Percentiles rank a stretch among this genome's conserved stretches.
These are phyloP conservation scores for Sipunculus nudus DNA, from an alignment of 2,888 invertebrate genomes.

Conservation along the genomic window DNA sequence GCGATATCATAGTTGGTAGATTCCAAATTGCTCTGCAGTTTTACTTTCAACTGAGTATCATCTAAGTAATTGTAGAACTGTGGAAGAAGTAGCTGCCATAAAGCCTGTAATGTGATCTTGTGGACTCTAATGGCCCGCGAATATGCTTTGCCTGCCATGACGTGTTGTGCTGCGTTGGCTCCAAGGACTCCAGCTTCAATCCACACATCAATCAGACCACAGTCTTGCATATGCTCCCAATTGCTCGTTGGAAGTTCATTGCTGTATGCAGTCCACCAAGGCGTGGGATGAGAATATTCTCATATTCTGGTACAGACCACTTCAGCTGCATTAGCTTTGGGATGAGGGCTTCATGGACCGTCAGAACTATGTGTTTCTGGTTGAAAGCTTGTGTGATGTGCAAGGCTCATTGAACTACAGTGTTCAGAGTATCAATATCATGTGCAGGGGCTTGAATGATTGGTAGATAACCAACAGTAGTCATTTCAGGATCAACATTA, in stretches of 20 bases:
- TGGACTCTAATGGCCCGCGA: conserved; percentile 20
- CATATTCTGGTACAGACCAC: conserved; percentile 1
- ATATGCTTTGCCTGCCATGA: conserved; percentile 18
- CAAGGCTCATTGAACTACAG: conserved; percentile 12
- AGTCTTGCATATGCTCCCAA: conserved; percentile 20
- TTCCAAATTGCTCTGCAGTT: neutral
- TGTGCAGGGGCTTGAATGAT: conserved; percentile 15
- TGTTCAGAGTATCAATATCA: conserved; percentile 18
- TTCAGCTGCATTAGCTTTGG: conserved; percentile 16
- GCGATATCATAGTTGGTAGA: neutral
- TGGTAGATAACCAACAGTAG: neutral
- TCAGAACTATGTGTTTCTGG: neutral
- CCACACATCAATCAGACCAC: conserved; percentile 23
- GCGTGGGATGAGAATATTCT: conserved; percentile 7
- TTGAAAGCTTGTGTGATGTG: neutral
- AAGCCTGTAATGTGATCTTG: conserved; percentile 13
- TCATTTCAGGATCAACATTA: neutral
- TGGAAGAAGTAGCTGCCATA: conserved; percentile 18
- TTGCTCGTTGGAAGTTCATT: conserved; percentile 20
- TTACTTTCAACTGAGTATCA: neutral
- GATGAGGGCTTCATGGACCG: conserved; percentile 12
- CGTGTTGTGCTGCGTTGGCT: conserved; percentile 14
- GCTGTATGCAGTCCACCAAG: conserved; percentile 19
- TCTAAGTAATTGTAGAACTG: neutral
- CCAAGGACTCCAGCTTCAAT: conserved; percentile 16